phyloP scores from a whole-genome alignment of 30 jellyfish, hydroid and myxozoan species.

The Calvadosia cruxmelitensis region DNA sequence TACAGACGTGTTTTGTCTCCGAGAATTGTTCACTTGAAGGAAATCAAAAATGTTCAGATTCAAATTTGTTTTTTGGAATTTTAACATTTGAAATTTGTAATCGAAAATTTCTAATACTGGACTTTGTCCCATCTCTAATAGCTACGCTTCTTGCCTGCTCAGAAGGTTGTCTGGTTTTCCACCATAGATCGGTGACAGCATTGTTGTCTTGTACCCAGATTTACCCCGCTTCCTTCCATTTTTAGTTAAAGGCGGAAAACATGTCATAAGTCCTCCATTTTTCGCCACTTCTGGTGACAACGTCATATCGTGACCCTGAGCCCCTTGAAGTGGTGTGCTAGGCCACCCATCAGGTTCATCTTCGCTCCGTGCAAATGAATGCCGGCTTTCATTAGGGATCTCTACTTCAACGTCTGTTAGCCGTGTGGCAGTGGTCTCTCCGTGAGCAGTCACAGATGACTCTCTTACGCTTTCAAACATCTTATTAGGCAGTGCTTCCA shows the following conservation, averaged over 20 bases:
- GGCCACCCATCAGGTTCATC: background rate
- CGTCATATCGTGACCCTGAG: background rate
- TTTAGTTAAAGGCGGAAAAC: background rate
- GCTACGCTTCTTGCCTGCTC: background rate
- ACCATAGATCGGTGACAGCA: background rate
- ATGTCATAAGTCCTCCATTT: background rate
- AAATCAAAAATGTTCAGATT: too few relatives aligned
- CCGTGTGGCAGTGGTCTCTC: background rate
- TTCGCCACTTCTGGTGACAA: background rate
- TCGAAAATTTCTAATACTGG: too few relatives aligned
- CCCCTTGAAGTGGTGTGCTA: background rate
- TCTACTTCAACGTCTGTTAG: background rate
- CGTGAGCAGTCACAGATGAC: too few relatives aligned
- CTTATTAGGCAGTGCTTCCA: too few relatives aligned
- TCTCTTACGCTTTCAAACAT: too few relatives aligned
- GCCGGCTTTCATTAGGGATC: background rate
- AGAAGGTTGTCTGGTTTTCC: background rate
- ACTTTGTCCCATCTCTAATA: too few relatives aligned
- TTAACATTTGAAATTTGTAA: too few relatives aligned
- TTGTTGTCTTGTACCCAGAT: background rate
- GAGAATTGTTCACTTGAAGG: too few relatives aligned
- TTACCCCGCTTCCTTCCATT: background rate
- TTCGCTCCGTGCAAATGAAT: background rate
- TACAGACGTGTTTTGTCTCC: too few relatives aligned
- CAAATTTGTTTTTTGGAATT: too few relatives aligned